phyloP scores from a whole-genome alignment of 2,888 invertebrate genomes.

The Chrysolina haemoptera region DNA sequence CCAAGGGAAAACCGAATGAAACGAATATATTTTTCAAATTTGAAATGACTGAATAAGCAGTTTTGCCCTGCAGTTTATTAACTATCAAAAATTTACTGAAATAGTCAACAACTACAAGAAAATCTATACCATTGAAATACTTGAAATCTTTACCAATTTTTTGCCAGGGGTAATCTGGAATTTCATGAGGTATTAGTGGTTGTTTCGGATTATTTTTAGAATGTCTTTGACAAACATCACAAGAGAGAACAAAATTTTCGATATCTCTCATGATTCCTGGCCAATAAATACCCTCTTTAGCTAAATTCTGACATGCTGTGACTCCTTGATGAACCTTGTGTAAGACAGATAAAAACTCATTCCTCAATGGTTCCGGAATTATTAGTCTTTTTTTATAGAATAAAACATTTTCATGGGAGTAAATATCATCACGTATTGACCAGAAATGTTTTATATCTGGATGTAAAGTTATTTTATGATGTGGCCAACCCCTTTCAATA shows the following conservation, averaged over 20 bases:
- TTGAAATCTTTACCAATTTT: too few relatives aligned
- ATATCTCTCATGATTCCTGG: constrained; percentile 11
- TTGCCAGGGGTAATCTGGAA: too few relatives aligned
- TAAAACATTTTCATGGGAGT: constrained; percentile 6
- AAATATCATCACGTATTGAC: constrained; percentile 3
- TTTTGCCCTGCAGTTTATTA: neutral
- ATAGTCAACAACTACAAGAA: neutral
- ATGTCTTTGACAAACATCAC: constrained; percentile 5
- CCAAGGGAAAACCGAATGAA: neutral
- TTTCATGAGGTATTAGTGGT: neutral
- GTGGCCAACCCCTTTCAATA: constrained; percentile 14
- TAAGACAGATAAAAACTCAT: constrained; percentile 6
- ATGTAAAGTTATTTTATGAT: constrained; percentile 7
- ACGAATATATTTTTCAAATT: neutral
- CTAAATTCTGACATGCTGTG: constrained; percentile 3
- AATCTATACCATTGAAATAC: neutral
- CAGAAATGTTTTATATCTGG: neutral
- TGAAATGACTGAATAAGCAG: neutral
- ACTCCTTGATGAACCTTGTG: constrained; percentile 18
- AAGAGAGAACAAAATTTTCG: constrained; percentile 1
- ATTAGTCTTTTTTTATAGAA: constrained; percentile 18
- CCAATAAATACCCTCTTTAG: constrained; percentile 8
- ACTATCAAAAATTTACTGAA: neutral
- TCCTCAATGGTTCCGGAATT: neutral
- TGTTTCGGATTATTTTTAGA: neutral